These are phyloP conservation scores for Puma concolor DNA, from an alignment of 2,113 vertebrate species.

Conservation along the genomic window DNA sequence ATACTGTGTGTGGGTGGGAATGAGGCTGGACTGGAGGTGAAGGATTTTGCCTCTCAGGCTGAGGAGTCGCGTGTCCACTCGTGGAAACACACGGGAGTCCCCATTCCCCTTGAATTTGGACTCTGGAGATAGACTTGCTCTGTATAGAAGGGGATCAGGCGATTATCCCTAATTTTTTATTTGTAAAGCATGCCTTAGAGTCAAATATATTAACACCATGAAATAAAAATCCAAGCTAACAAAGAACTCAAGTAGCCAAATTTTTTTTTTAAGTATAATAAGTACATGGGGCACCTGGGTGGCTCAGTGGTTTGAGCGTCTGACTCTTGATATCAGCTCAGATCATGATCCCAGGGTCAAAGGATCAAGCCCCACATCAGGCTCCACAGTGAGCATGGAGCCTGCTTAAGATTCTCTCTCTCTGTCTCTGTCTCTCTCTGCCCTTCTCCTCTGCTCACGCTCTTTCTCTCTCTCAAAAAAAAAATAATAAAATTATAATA, in stretches of 20 bases:
- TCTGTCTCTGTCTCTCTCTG: no score
- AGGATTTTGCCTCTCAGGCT: not conserved
- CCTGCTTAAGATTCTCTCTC: no score
- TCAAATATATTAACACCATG: not conserved
- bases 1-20: no score
- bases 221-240: not conserved
- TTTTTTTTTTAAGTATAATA: not conserved
- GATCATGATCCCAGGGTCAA: no score
- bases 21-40: not conserved
- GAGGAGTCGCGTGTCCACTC: not conserved
- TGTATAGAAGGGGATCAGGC: not conserved
- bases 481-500: not conserved
- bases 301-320: no score
- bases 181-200: not conserved
- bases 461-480: no score
- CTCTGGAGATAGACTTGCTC: not conserved
- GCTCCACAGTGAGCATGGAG: no score
- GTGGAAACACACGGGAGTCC: not conserved
- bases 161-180: not conserved
- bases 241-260: not conserved
- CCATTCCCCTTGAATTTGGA: not conserved
- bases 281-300: not conserved
- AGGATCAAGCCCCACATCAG: no score
- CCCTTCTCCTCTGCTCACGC: no score
- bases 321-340: no score